These are phyloP conservation scores for Apostichopus californicus DNA, from an alignment of 35 echinoderm and acorn worm genomes.

Conservation along the genomic window DNA sequence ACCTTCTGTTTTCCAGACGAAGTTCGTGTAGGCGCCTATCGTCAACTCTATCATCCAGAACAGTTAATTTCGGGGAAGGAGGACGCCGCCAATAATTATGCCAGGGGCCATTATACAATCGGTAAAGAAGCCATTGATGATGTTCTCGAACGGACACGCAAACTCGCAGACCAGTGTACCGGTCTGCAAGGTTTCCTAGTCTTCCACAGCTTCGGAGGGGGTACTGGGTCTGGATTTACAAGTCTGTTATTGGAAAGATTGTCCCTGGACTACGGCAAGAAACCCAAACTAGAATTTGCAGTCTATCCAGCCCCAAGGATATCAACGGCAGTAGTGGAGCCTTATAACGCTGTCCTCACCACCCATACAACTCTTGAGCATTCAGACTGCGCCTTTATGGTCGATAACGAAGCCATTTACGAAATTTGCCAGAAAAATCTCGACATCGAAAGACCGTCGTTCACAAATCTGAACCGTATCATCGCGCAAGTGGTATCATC, in stretches of 20 bases:
- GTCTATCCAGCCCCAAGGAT: constrained; percentile 19
- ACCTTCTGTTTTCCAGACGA: constrained; percentile 8
- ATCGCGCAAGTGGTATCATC: constrained; percentile 24
- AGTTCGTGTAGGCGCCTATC: constrained; percentile 32
- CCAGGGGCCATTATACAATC: constrained; percentile 39
- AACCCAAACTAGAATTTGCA: constrained; percentile 6
- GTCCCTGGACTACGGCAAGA: constrained; percentile 23
- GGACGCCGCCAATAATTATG: constrained; percentile 57
- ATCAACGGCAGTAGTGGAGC: constrained; percentile 12
- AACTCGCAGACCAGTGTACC: not conserved
- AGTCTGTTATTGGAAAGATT: constrained; percentile 8
- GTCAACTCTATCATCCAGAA: constrained; percentile 51
- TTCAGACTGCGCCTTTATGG: constrained; percentile 27
- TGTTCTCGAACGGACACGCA: constrained; percentile 14
- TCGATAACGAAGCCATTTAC: constrained; percentile 17
- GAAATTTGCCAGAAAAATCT: constrained; percentile 29
- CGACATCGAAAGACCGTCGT: constrained; percentile 15
- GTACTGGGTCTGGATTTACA: constrained; percentile 22
- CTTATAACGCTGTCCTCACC: constrained; percentile 15
- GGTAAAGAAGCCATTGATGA: constrained; percentile 39
- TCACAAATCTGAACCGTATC: constrained; percentile 12
- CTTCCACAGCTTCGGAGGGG: constrained; percentile 27
- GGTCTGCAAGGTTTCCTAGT: constrained; percentile 27
- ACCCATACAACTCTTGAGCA: constrained; percentile 22
- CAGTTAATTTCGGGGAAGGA: constrained; percentile 51